Conservation (phyloP, 2,888 invertebrate species). For the Lomographa bimaculata region DNA sequence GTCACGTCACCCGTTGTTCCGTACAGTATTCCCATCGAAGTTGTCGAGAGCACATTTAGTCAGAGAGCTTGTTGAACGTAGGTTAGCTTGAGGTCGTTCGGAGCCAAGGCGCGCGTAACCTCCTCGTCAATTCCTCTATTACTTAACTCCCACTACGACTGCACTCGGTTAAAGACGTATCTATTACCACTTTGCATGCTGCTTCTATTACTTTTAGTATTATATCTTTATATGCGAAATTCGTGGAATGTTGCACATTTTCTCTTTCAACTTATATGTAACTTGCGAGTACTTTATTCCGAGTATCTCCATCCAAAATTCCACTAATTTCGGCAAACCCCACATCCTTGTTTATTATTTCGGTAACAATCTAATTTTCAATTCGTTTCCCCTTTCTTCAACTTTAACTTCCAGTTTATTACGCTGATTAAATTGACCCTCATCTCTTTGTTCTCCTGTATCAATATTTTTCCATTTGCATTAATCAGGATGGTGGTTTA, state of each 20-base stretch:
- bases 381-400: conserved; percentile 57
- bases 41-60: conserved; percentile 77
- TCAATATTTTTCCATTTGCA: conserved; percentile 59
- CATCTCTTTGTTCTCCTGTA: conserved; percentile 51
- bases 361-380: conserved; percentile 64
- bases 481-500: conserved; percentile 49
- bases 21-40: conserved; percentile 72
- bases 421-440: conserved; percentile 52
- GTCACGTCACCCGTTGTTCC: conserved; percentile 72
- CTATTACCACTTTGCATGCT: conserved; percentile 77
- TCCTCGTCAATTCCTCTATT: conserved; percentile 64
- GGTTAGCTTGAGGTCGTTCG: conserved; percentile 77
- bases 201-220: conserved; percentile 72
- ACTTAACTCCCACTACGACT: conserved; percentile 63
- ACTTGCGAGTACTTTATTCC: no score
- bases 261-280: conserved; percentile 10
- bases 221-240: conserved; percentile 56
- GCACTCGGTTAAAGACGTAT: conserved; percentile 72
- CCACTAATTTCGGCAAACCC: conserved; percentile 57
- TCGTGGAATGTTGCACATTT: conserved; percentile 40
- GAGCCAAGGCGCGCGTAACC: conserved; percentile 67
- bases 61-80: conserved; percentile 77
- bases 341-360: conserved; percentile 65
- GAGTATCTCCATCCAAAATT: conserved; percentile 35
- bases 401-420: conserved; percentile 54